Percentiles rank a stretch among this genome's conserved stretches.
Evolutionary conservation across 2,113 vertebrate genomes (phyloP).

Genomic region (Bungarus multicinctus): DNA sequence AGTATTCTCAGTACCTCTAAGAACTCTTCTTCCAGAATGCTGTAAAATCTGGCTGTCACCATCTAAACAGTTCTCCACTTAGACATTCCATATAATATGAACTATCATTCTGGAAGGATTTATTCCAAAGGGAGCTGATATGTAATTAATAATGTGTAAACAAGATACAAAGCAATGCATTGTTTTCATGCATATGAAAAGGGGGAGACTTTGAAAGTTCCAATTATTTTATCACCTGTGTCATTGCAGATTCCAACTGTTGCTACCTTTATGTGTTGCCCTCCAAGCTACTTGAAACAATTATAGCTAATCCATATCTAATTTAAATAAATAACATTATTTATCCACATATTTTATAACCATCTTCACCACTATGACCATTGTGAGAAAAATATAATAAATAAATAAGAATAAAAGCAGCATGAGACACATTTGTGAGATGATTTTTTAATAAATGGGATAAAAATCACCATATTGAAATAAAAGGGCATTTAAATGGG

Average conservation of each 20-base stretch:
- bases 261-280: background rate
- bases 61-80: background rate
- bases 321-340: background rate
- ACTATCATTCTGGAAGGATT: background rate
- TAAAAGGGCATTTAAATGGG: background rate
- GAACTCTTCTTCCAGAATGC: background rate
- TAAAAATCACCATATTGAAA: background rate
- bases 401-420: background rate
- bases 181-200: background rate
- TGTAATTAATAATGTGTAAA: background rate
- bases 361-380: background rate
- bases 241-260: background rate
- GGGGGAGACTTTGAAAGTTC: background rate
- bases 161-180: background rate
- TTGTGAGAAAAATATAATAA: background rate
- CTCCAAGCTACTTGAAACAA: background rate
- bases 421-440: background rate
- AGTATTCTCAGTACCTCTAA: background rate
- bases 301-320: background rate
- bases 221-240: background rate
- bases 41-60: background rate
- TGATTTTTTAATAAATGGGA: background rate
- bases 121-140: background rate
- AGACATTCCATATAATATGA: background rate
- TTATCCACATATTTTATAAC: background rate